Percentiles rank a stretch among this genome's conserved stretches.
Evolutionary conservation across 2,888 invertebrate genomes (phyloP).

Genomic region (Hyposoter dolosus): DNA sequence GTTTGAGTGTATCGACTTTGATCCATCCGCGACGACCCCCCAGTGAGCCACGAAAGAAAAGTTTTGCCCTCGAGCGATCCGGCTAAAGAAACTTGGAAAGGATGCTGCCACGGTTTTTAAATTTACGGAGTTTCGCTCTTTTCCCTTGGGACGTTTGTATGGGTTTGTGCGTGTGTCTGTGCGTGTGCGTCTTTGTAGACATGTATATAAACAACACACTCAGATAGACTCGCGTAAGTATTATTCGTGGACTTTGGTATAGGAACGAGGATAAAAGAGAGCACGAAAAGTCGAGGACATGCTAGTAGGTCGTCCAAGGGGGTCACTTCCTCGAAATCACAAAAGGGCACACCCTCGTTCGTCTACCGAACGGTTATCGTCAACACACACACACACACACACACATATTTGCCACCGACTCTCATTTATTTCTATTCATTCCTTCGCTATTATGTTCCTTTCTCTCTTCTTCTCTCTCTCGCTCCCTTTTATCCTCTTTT

Average conservation of each 20-base stretch:
- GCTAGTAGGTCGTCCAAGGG: constrained; percentile 8
- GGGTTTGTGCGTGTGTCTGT: not conserved
- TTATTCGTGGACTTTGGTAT: not conserved
- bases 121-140: constrained; percentile 1
- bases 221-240: too few relatives aligned
- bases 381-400: constrained; percentile 7
- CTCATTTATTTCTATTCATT: constrained; percentile 39
- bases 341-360: constrained; percentile 55
- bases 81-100: constrained; percentile 44
- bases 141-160: not conserved
- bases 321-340: constrained; percentile 64
- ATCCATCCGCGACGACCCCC: constrained; percentile 13
- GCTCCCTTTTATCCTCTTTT: too few relatives aligned
- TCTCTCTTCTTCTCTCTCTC: too few relatives aligned
- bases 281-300: not conserved
- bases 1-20: constrained; percentile 39
- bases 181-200: too few relatives aligned
- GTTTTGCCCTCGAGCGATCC: constrained; percentile 14
- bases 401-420: constrained; percentile 2
- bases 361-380: constrained; percentile 8
- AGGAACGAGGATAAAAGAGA: constrained; percentile 16
- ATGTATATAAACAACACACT: too few relatives aligned
- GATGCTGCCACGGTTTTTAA: constrained; percentile 32
- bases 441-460: not conserved
- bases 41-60: constrained; percentile 18